Percentiles rank a stretch among this genome's conserved stretches.
phyloP scores from a whole-genome alignment of 2,797 vertebrate genomes.

The Phataginus tricuspis region DNA sequence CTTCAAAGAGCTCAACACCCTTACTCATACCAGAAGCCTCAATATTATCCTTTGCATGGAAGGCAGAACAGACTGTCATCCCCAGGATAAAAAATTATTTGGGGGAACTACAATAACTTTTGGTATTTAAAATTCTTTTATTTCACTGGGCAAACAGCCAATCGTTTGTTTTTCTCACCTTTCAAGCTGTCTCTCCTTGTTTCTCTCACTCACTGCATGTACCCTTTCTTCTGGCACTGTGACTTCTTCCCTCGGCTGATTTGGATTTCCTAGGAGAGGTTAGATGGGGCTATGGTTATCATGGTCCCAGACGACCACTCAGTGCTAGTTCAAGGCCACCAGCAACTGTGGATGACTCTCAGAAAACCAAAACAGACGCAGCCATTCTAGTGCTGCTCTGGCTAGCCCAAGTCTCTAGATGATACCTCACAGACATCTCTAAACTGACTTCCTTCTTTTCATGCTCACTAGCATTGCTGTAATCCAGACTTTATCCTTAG shows the following conservation, averaged over 20 bases:
- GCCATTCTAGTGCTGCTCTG: not conserved
- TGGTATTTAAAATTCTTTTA: not conserved
- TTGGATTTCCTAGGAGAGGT: not conserved
- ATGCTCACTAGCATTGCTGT: not conserved
- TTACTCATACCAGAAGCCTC: not conserved
- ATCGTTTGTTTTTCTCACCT: conserved; percentile 37
- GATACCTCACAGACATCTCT: not conserved
- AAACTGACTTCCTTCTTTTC: not conserved
- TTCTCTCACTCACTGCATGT: not conserved
- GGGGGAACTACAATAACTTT: not conserved
- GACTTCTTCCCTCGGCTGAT: not conserved
- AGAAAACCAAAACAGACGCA: not conserved
- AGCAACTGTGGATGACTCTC: not conserved
- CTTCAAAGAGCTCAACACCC: not conserved
- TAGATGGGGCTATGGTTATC: not conserved
- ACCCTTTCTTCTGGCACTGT: not conserved
- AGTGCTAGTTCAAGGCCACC: no score
- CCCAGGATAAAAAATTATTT: not conserved
- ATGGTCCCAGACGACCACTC: not conserved
- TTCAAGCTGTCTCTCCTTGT: not conserved
- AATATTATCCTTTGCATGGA: not conserved
- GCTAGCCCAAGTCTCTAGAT: not conserved
- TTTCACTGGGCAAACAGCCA: not conserved
- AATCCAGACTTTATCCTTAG: not conserved
- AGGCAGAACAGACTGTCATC: not conserved